These are phyloP conservation scores for Numida meleagris DNA, from an alignment of 2,113 vertebrate species.

Conservation along the genomic window DNA sequence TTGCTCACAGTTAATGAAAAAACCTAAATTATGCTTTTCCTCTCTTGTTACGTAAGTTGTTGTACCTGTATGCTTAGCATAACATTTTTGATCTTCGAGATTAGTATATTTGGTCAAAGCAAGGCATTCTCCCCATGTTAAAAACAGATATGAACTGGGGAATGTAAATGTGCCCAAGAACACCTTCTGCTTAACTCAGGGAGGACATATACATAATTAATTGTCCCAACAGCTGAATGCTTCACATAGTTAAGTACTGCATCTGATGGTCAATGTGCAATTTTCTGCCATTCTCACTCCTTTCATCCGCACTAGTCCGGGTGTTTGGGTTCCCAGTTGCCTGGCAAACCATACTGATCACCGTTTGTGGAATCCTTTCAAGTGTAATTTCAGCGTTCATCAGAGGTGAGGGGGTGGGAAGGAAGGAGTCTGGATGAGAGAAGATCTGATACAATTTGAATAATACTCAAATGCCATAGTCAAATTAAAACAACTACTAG, in stretches of 20 bases:
- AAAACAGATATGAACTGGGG: background rate
- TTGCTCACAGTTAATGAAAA: background rate
- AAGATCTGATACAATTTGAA: background rate
- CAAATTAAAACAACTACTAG: background rate
- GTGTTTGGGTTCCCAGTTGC: background rate
- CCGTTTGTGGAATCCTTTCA: background rate
- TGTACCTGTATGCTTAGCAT: background rate
- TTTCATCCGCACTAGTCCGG: background rate
- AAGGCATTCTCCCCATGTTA: background rate
- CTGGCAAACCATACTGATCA: background rate
- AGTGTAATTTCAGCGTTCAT: background rate
- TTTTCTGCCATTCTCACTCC: background rate
- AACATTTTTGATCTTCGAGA: background rate
- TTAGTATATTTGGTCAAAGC: background rate
- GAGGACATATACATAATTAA: background rate
- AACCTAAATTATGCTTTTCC: background rate
- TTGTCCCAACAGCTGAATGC: background rate
- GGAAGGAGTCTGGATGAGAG: background rate
- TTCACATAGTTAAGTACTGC: background rate
- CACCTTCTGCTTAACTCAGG: background rate
- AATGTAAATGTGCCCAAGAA: background rate
- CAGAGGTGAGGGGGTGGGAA: background rate
- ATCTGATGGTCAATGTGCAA: background rate
- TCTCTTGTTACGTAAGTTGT: background rate
- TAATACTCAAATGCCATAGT: background rate